phyloP scores from a whole-genome alignment of 2,113 vertebrate genomes.

The Potamarius usumacintae region DNA sequence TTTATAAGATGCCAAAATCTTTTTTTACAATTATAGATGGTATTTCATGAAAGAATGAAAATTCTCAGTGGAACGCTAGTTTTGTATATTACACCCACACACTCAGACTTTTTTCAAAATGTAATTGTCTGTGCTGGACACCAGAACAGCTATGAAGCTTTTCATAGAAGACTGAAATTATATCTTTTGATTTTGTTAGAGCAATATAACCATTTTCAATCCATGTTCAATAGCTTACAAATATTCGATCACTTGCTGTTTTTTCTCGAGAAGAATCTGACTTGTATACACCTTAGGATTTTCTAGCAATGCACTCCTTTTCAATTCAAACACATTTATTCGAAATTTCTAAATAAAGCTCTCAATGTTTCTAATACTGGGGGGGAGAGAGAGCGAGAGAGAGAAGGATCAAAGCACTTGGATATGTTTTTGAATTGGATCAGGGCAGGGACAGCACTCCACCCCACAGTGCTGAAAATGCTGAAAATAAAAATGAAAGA shows the following conservation, averaged over 20 bases:
- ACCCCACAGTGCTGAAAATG: not conserved
- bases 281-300: conserved; percentile 17
- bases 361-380: not conserved
- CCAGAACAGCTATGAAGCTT: conserved; percentile 11
- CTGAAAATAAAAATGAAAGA: not conserved
- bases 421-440: not conserved
- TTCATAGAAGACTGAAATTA: conserved; percentile 7
- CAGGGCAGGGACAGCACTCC: not conserved
- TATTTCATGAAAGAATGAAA: conserved; percentile 27
- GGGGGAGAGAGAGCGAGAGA: not conserved
- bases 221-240: not conserved
- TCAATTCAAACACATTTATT: not conserved
- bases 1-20: conserved; percentile 48
- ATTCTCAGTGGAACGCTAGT: conserved; percentile 7
- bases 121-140: conserved; percentile 8
- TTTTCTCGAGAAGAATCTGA: conserved; percentile 28
- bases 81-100: conserved; percentile 40
- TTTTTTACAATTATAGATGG: conserved; percentile 35
- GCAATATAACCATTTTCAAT: conserved; percentile 29
- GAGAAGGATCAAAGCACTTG: not conserved
- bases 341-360: not conserved
- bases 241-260: conserved; percentile 24
- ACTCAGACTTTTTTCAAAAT: not conserved
- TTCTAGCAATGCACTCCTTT: conserved; percentile 23
- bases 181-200: conserved; percentile 37